A percentile compares a stretch with the other conserved stretches of the same genome.
Conservation (phyloP, 2,888 invertebrate species). For the Pristionchus entomophagus region DNA sequence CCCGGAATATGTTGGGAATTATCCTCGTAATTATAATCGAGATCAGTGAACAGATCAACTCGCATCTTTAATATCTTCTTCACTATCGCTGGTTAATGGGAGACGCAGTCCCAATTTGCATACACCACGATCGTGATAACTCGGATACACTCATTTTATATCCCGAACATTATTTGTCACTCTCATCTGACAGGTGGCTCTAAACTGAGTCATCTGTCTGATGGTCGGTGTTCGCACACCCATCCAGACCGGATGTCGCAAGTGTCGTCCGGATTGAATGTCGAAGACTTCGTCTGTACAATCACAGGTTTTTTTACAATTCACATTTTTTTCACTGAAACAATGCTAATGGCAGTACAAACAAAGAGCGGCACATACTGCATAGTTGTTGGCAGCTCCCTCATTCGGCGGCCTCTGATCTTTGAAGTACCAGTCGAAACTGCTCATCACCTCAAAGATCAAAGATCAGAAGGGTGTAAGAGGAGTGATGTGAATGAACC, state of each 20-base stretch:
- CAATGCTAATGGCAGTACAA: no score
- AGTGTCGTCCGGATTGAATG: conserved; percentile 84
- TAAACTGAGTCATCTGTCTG: conserved; percentile 60
- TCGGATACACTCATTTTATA: not conserved
- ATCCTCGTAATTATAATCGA: no score
- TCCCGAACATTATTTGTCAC: no score
- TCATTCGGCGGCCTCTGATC: conserved; percentile 73
- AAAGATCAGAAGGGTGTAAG: not conserved
- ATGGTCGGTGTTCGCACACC: conserved; percentile 77
- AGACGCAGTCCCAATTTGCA: no score
- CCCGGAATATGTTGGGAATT: no score
- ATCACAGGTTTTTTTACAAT: no score
- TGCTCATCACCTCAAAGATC: conserved; percentile 85
- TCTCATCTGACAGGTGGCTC: conserved; percentile 57
- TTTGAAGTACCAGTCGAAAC: conserved; percentile 82
- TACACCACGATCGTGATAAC: no score
- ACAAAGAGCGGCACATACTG: conserved; percentile 33
- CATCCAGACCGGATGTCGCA: conserved; percentile 75
- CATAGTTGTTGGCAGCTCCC: conserved; percentile 57
- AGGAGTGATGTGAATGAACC: not conserved
- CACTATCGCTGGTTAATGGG: no score
- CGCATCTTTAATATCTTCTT: no score
- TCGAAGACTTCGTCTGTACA: conserved; percentile 67
- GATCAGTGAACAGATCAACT: no score
- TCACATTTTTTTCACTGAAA: no score